Percentiles rank a stretch among this genome's conserved stretches.
These are phyloP conservation scores for Myrmecobius fasciatus DNA, from an alignment of 2,113 vertebrate genomes.

Conservation along the genomic window DNA sequence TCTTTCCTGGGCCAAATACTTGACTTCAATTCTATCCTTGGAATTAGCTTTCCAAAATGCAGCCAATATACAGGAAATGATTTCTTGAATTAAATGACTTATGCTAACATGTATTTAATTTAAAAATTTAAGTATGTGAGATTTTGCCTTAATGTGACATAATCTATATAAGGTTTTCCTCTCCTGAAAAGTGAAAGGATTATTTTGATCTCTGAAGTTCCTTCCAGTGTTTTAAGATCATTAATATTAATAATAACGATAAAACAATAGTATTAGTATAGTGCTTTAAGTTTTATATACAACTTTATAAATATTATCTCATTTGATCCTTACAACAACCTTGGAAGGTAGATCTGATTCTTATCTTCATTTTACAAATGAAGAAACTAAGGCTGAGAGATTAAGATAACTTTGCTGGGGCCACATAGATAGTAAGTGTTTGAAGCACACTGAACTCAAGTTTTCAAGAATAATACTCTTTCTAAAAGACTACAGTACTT, in stretches of 20 bases:
- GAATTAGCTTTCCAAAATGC: not conserved
- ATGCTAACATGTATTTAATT: not conserved
- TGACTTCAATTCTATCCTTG: not conserved
- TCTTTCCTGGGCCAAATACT: not conserved
- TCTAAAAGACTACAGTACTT: not conserved
- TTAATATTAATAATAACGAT: not conserved
- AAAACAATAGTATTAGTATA: not conserved
- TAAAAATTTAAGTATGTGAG: not conserved
- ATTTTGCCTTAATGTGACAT: not conserved
- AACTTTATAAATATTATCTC: not conserved
- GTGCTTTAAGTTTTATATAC: not conserved
- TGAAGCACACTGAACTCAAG: not conserved
- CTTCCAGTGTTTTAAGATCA: not conserved
- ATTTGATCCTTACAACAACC: not conserved
- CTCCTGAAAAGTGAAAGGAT: not conserved
- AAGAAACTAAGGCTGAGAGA: not conserved
- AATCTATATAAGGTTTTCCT: not conserved
- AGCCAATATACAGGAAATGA: not conserved
- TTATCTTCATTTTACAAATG: not conserved
- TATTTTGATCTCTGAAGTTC: not conserved
- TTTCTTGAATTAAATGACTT: not conserved
- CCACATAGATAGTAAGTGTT: not conserved
- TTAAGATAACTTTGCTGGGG: not conserved
- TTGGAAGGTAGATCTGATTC: not conserved
- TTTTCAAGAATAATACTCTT: not conserved